Evolutionary conservation across 2,797 vertebrate genomes (phyloP).

Genomic region (Poecilia wingei): DNA sequence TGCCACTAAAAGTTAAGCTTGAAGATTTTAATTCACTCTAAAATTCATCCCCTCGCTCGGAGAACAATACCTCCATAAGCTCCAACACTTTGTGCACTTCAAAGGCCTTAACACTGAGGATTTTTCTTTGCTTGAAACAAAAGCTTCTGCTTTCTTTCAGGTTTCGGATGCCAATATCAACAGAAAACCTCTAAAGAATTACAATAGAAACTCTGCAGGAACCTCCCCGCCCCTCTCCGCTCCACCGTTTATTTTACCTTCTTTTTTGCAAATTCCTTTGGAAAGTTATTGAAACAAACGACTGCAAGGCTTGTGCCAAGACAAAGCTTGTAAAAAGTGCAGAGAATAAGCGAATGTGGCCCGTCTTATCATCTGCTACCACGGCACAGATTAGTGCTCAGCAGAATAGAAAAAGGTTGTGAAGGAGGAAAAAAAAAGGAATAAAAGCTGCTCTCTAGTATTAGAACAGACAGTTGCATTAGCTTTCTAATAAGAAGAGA

Average conservation of each 20-base stretch:
- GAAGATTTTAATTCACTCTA: slow-evolving; percentile 78
- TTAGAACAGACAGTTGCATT: slow-evolving; percentile 86
- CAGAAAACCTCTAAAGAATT: slow-evolving; percentile 69
- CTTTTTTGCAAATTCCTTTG: slow-evolving; percentile 33
- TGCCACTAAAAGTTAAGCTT: slow-evolving; percentile 74
- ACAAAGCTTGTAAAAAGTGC: slow-evolving; percentile 61
- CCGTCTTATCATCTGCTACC: slow-evolving; percentile 78
- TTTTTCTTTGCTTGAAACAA: slow-evolving; percentile 75
- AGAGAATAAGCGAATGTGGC: slow-evolving; percentile 67
- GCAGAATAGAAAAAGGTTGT: slow-evolving; percentile 77
- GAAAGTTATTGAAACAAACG: slow-evolving; percentile 73
- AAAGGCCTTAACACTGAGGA: slow-evolving; percentile 73
- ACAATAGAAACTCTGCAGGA: slow-evolving; percentile 43
- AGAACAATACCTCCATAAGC: slow-evolving; percentile 77
- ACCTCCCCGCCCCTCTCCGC: neutral
- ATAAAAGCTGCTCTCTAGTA: slow-evolving; percentile 81
- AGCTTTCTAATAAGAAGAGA: slow-evolving; percentile 83
- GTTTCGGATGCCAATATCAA: slow-evolving; percentile 69
- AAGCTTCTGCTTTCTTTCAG: slow-evolving; percentile 59
- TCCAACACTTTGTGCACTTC: slow-evolving; percentile 80
- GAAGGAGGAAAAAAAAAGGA: slow-evolving; percentile 51
- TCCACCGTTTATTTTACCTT: slow-evolving; percentile 27
- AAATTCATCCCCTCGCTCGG: slow-evolving; percentile 71
- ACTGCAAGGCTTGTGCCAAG: slow-evolving; percentile 44
- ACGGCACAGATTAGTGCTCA: slow-evolving; percentile 80